Conservation (phyloP, 1,140 invertebrate genomes). For the Heliconius congener region DNA sequence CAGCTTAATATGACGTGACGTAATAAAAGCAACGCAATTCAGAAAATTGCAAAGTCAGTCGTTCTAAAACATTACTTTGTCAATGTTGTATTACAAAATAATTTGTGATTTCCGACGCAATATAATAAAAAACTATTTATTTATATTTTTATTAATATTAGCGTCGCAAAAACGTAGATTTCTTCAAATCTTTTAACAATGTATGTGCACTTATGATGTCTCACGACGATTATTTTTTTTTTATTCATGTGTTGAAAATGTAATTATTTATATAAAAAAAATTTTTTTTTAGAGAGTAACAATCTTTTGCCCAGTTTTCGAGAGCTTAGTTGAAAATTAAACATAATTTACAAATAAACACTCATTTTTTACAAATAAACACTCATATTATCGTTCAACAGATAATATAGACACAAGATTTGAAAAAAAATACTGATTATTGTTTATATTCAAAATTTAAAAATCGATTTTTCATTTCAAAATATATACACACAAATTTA, state of each 20-base stretch:
- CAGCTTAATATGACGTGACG: slow-evolving; percentile 9
- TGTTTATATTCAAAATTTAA: slow-evolving; percentile 17
- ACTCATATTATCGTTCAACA: not conserved
- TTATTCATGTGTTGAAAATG: not conserved
- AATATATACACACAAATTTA: slow-evolving; percentile 57
- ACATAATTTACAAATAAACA: slow-evolving; percentile 13
- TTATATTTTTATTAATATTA: not conserved
- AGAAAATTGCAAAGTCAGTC: not conserved
- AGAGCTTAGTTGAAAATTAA: not conserved
- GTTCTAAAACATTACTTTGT: slow-evolving; percentile 4
- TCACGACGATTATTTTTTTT: not conserved
- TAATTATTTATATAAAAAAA: not conserved
- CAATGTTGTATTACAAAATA: not conserved
- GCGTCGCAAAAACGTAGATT: not conserved
- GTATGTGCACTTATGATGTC: not conserved
- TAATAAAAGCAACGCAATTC: slow-evolving; percentile 13
- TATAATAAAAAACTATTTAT: not conserved
- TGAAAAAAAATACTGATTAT: slow-evolving; percentile 33
- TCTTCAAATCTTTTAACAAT: slow-evolving; percentile 7
- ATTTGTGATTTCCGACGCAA: not conserved
- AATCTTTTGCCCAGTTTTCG: not conserved
- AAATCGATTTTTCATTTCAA: slow-evolving; percentile 47
- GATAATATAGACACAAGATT: slow-evolving; percentile 10
- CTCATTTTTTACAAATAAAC: not conserved
- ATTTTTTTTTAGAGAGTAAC: not conserved